Percentiles rank a stretch among this genome's conserved stretches.
phyloP scores from a whole-genome alignment of 2,888 invertebrate species.

The Cheilosia grossa region DNA sequence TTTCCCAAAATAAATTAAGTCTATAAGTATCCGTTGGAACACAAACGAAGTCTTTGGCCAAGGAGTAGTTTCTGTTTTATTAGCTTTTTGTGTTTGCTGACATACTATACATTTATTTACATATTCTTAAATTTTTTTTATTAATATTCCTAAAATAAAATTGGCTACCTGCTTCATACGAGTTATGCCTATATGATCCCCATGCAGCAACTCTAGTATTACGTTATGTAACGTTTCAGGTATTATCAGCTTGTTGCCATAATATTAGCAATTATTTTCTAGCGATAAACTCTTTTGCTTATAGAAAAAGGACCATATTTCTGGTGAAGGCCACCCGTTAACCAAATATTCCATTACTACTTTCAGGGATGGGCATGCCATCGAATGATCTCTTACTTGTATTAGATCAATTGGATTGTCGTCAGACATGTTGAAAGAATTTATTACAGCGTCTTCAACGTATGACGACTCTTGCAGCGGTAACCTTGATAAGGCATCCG shows the following conservation, averaged over 20 bases:
- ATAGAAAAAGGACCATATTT: slow-evolving; percentile 6
- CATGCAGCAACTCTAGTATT: slow-evolving; percentile 29
- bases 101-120: slow-evolving; percentile 8
- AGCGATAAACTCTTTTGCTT: slow-evolving; percentile 21
- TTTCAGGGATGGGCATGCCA: slow-evolving; percentile 3
- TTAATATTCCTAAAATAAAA: slow-evolving; percentile 37
- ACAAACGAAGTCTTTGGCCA: slow-evolving; percentile 23
- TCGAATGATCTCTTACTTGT: background rate
- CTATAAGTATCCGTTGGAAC: slow-evolving; percentile 29
- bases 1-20: slow-evolving; percentile 27
- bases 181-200: slow-evolving; percentile 26
- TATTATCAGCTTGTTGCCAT: slow-evolving; percentile 42
- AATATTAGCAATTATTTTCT: slow-evolving; percentile 33
- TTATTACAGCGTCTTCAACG: slow-evolving; percentile 15
- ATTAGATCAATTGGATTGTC: slow-evolving; percentile 10
- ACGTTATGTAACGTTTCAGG: slow-evolving; percentile 11
- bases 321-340: slow-evolving; percentile 23
- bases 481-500: slow-evolving; percentile 36
- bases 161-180: slow-evolving; percentile 40
- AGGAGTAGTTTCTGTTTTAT: background rate
- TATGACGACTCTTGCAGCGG: slow-evolving; percentile 15
- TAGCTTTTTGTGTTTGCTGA: too few species aligned
- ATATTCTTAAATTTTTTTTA: slow-evolving; percentile 22
- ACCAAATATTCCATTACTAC: slow-evolving; percentile 29
- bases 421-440: slow-evolving; percentile 35